These are phyloP conservation scores for Huso huso DNA, from an alignment of 2,797 vertebrate species.

Conservation along the genomic window DNA sequence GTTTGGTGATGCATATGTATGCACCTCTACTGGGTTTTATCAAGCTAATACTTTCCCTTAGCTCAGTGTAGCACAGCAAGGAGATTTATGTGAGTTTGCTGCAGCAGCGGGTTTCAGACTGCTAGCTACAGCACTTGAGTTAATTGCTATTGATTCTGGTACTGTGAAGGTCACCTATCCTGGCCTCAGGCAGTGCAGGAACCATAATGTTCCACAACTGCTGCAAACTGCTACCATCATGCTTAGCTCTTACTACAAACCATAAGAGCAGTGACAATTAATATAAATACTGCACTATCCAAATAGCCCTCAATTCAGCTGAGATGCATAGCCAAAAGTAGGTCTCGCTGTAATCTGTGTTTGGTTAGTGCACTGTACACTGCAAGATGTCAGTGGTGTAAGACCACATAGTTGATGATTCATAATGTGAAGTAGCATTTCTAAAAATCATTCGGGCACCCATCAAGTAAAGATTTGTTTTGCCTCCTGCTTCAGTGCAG, in stretches of 20 bases:
- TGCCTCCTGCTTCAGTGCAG: no score
- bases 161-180: conserved; percentile 35
- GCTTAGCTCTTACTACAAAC: conserved; percentile 5
- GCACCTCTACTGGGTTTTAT: not conserved
- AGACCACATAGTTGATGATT: no score
- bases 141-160: conserved; percentile 46
- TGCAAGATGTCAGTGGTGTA: no score
- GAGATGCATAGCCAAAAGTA: no score
- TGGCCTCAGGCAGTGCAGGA: conserved; percentile 19
- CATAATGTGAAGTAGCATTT: no score
- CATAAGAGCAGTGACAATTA: conserved; percentile 13
- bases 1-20: no score
- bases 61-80: conserved; percentile 10
- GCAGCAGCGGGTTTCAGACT: conserved; percentile 14
- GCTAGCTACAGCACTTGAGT: conserved; percentile 21
- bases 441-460: no score
- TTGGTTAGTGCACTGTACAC: no score
- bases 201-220: conserved; percentile 3
- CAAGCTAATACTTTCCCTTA: not conserved
- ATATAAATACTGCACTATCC: not conserved
- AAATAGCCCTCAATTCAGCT: no score
- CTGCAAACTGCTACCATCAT: conserved; percentile 4
- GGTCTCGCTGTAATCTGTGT: no score
- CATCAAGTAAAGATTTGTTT: no score
- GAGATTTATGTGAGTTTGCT: conserved; percentile 13